Base-by-base conservation (phyloP, 1,140 invertebrate species). In the Listronotus oregonensis region DNA sequence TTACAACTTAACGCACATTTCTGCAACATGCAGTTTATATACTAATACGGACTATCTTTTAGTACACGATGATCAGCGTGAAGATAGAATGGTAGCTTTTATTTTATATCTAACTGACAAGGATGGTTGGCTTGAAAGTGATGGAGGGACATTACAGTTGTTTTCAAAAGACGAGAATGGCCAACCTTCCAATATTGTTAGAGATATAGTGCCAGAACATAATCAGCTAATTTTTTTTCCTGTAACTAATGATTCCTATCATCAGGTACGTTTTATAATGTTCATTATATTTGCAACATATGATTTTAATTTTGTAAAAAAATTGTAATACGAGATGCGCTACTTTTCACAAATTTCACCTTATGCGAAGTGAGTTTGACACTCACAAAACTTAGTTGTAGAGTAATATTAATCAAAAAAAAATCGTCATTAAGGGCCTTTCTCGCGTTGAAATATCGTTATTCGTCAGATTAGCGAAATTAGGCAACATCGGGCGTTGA, bases 141-240 rank as follows among this genome's bases (percentile, higher is more conserved):
- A 88, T 74, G 90, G 90, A 32, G 90, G 90, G 17, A 78, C 84
- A 31, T 75, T 91, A 59, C 85, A 90, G 75, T 78, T 90, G 14
- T 85, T 90, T 49, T 77, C 81, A 50, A 82, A 79, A 39, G 85
- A 88, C 70, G 80, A 78, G n/a, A 66, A 78, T 42, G 84, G 84
- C 11, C 77, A 82, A 34, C 88, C 89, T 1, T 74, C 72, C 42
- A 74, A 81, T 0, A 79, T 85, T 12, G 79, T 82, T 1, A 79
- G 78, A 21, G 82, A 83, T 46, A 78, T 90, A 34, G 66, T 81
- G 34, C 90, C 89, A 0, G 79, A 82, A 61, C 89, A 88, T 71
- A 91, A 91, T 78, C 88, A 85, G 59, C 81, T 91, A 18, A 82
- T 88, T 15, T 89, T 91, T 71, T 91, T 91, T 66, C 85, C 86